These are phyloP conservation scores for Paracentrotus lividus DNA, from an alignment of 53 echinoderm and acorn worm genomes.

Conservation along the genomic window DNA sequence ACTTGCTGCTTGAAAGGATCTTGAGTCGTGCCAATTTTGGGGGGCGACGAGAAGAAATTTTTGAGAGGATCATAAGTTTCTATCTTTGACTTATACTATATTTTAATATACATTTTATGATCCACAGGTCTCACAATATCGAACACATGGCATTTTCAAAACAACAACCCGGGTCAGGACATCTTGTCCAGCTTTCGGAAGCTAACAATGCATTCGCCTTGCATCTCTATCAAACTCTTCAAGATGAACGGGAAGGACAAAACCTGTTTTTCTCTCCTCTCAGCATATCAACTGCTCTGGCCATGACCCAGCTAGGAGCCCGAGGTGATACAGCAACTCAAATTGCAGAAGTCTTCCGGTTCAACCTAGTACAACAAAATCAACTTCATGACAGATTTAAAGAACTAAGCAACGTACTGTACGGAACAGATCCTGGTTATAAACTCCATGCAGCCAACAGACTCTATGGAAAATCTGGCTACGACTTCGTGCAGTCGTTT, in stretches of 20 bases:
- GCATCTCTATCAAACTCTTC: slow-evolving; percentile 15
- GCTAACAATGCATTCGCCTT: slow-evolving; percentile 52
- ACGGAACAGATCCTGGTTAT: slow-evolving; percentile 55
- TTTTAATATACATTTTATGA: neutral
- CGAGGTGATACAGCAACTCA: slow-evolving; percentile 82
- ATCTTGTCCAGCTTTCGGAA: slow-evolving; percentile 7
- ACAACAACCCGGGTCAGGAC: neutral
- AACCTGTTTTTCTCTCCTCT: slow-evolving; percentile 61
- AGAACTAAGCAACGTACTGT: slow-evolving; percentile 71
- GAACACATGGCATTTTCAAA: slow-evolving; percentile 5
- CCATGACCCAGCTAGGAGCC: slow-evolving; percentile 90
- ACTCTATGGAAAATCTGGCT: slow-evolving; percentile 78
- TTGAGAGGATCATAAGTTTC: too few species aligned
- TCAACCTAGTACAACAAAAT: slow-evolving; percentile 56
- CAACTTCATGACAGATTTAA: slow-evolving; percentile 77
- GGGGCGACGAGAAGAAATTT: too few species aligned
- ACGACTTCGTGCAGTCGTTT: slow-evolving; percentile 71
- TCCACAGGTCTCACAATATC: neutral
- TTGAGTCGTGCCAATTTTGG: too few species aligned
- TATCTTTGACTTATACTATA: too few species aligned
- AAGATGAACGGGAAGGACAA: neutral
- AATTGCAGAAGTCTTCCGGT: slow-evolving; percentile 78
- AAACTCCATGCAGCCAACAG: slow-evolving; percentile 78
- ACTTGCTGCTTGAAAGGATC: too few species aligned
- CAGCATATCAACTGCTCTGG: slow-evolving; percentile 75